Evolutionary conservation across 2,797 vertebrate species (phyloP).

Genomic region (Phoeniculus purpureus): DNA sequence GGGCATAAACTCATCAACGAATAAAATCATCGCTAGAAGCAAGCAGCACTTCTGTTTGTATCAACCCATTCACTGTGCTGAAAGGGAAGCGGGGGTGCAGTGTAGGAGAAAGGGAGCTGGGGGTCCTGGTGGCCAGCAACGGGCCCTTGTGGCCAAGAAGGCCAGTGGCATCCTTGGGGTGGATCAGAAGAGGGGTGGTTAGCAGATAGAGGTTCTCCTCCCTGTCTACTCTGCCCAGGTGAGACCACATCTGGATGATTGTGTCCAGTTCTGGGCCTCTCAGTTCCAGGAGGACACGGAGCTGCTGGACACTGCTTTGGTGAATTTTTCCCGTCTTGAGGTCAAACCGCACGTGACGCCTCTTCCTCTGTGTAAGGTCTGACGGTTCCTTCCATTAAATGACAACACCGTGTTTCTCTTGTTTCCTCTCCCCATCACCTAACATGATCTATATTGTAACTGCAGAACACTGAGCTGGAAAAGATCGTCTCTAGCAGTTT

Average conservation of each 20-base stretch:
- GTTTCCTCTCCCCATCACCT: background rate
- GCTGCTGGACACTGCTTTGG: background rate
- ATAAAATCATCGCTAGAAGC: background rate
- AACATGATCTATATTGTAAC: background rate
- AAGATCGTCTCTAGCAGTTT: constrained; percentile 34
- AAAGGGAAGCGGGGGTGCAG: background rate
- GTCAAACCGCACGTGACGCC: fast-evolving
- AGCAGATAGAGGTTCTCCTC: no score
- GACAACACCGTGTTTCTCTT: background rate
- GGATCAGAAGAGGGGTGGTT: no score
- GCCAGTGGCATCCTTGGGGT: no score
- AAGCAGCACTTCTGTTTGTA: background rate
- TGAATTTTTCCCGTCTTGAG: background rate
- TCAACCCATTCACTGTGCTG: background rate
- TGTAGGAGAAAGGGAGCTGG: no score
- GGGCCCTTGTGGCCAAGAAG: no score
- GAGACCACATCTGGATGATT: no score
- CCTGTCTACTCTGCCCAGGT: no score
- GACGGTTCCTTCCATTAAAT: background rate
- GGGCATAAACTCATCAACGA: background rate
- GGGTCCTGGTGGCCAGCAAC: no score
- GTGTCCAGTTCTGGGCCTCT: no score
- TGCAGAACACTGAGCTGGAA: constrained; percentile 32
- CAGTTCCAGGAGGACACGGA: no score
- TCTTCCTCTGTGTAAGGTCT: background rate